phyloP scores from a whole-genome alignment of 2,113 vertebrate genomes.

The Halichoeres trimaculatus region DNA sequence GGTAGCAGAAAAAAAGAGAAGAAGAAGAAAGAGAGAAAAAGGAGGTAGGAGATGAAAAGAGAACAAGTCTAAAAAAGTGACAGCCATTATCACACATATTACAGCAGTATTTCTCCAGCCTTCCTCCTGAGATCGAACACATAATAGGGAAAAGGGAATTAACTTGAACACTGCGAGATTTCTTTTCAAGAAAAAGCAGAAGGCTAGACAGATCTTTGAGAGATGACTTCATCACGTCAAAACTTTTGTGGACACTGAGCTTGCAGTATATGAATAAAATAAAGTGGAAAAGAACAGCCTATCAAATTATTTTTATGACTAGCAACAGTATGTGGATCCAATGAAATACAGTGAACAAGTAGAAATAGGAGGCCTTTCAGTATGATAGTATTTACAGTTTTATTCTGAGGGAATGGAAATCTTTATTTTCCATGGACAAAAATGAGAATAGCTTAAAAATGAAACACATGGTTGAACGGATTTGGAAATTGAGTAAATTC shows the following conservation, averaged over 20 bases:
- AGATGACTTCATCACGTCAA: neutral
- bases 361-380: too few species aligned
- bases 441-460: too few species aligned
- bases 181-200: neutral
- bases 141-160: neutral
- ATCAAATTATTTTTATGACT: neutral
- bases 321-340: neutral
- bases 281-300: neutral
- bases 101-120: slow-evolving; percentile 1
- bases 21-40: neutral
- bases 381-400: too few species aligned
- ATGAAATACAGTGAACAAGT: neutral
- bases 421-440: too few species aligned
- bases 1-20: neutral
- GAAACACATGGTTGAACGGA: too few species aligned
- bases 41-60: slow-evolving; percentile 5
- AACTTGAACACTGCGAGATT: neutral
- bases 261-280: neutral
- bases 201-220: neutral
- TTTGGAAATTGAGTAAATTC: too few species aligned
- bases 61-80: slow-evolving; percentile 19
- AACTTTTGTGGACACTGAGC: neutral
- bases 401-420: too few species aligned
- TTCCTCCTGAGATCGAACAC: slow-evolving; percentile 21
- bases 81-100: slow-evolving; percentile 39